Percentiles rank a stretch among this genome's conserved stretches.
Evolutionary conservation across 2,888 invertebrate species (phyloP).

Genomic region (Acanthacorydalis orientalis): DNA sequence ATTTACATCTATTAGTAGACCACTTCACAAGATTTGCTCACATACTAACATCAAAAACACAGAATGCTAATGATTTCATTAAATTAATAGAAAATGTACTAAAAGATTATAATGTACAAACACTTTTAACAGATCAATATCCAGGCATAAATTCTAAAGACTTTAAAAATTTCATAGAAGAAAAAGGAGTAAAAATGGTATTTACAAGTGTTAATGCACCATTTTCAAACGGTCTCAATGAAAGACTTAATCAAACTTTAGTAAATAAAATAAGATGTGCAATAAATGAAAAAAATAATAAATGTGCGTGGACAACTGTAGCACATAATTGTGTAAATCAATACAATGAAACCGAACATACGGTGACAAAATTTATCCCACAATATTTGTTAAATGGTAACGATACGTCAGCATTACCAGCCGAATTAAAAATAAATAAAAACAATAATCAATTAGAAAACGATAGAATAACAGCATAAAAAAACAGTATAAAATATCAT

Average conservation of each 20-base stretch:
- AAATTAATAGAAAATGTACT: conserved; percentile 12
- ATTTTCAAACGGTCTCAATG: conserved; percentile 1
- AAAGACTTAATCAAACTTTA: neutral
- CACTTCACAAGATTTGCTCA: conserved; percentile 17
- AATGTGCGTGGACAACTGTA: neutral
- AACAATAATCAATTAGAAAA: conserved; percentile 6
- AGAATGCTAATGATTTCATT: conserved; percentile 15
- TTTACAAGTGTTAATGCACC: conserved; percentile 11
- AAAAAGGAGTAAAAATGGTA: conserved; percentile 8
- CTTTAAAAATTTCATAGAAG: conserved; percentile 14
- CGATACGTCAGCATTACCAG: conserved; percentile 9
- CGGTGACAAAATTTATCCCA: conserved; percentile 6
- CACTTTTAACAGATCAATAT: conserved; percentile 16
- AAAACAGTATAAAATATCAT: conserved; percentile 13
- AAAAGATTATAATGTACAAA: conserved; percentile 12
- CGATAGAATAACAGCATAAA: conserved; percentile 12
- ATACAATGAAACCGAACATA: conserved; percentile 2
- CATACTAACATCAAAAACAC: conserved; percentile 15
- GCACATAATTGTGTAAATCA: neutral
- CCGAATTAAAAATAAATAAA: conserved; percentile 11
- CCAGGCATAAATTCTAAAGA: conserved; percentile 16
- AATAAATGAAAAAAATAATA: conserved; percentile 1
- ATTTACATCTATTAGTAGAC: conserved; percentile 16
- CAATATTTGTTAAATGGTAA: conserved; percentile 14
- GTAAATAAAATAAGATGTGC: conserved; percentile 1